phyloP scores from a whole-genome alignment of 2,888 invertebrate genomes.

The Drosophila hamatofila region DNA sequence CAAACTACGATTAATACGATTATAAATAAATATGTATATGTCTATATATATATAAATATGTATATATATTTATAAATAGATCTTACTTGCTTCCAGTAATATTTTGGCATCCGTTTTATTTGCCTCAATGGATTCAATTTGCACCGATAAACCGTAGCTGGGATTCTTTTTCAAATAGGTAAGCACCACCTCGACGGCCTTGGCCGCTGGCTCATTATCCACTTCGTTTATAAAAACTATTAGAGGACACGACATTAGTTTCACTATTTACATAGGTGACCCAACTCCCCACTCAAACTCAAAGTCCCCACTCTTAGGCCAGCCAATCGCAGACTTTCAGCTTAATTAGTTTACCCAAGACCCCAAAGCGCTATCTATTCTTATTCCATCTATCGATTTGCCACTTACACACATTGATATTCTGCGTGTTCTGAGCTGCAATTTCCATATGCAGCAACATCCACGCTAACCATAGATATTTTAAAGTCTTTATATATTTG shows the following conservation, averaged over 20 bases:
- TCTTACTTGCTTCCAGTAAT: constrained; percentile 89
- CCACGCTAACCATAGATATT: constrained; percentile 52
- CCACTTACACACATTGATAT: constrained; percentile 90
- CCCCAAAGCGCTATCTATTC: background rate
- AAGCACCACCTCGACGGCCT: constrained; percentile 89
- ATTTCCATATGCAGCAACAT: constrained; percentile 39
- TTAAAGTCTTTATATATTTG: constrained; percentile 32
- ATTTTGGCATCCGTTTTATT: constrained; percentile 90
- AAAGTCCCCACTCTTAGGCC: background rate
- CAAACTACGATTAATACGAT: constrained; percentile 87
- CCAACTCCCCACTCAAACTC: background rate
- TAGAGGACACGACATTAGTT: constrained; percentile 28
- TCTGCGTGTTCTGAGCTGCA: constrained; percentile 88
- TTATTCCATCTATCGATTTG: constrained; percentile 33
- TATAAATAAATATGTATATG: background rate
- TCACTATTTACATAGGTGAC: constrained; percentile 34
- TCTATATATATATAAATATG: background rate
- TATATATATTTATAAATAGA: background rate
- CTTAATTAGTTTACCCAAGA: constrained; percentile 65
- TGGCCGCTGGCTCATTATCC: constrained; percentile 89
- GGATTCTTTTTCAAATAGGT: constrained; percentile 90
- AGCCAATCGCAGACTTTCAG: constrained; percentile 1
- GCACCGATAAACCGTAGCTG: constrained; percentile 87
- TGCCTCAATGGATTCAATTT: constrained; percentile 88
- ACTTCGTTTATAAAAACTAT: constrained; percentile 89